Conservation (phyloP, 1,140 invertebrate species). For the Hypsibius dujardini region DNA sequence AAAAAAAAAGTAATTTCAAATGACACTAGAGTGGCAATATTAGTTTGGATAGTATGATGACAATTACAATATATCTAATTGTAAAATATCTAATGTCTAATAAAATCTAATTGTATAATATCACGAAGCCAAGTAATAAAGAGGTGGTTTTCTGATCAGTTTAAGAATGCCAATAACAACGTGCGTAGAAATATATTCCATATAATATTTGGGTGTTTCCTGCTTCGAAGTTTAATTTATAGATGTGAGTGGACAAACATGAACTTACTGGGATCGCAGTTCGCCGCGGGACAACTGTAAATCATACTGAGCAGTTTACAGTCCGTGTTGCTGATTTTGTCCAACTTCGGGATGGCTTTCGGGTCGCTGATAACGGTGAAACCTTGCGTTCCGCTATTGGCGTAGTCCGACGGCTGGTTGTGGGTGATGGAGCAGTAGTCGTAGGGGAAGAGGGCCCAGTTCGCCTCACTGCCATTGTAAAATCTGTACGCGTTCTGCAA, state of each 20-base stretch:
- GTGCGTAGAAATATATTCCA: no score
- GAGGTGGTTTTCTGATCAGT: neutral
- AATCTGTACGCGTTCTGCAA: neutral
- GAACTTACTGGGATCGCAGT: neutral
- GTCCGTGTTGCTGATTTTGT: neutral
- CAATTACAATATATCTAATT: no score
- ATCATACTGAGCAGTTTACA: neutral
- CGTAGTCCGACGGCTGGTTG: neutral
- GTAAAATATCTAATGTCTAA: no score
- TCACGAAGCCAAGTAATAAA: neutral
- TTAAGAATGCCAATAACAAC: neutral
- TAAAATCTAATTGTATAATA: neutral
- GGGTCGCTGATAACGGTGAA: neutral
- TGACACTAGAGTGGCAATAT: no score
- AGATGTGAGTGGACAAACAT: neutral
- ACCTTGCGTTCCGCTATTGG: neutral
- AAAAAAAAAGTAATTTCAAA: no score
- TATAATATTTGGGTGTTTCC: neutral
- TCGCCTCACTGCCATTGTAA: neutral
- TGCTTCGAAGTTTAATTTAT: no score
- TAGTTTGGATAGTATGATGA: no score
- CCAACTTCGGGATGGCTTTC: neutral
- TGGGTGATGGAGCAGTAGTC: conserved; percentile 15
- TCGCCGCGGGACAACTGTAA: neutral
- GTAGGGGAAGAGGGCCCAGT: conserved; percentile 1